Evolutionary conservation across 2,113 vertebrate genomes (phyloP).

Genomic region (Copsychus sechellarum): DNA sequence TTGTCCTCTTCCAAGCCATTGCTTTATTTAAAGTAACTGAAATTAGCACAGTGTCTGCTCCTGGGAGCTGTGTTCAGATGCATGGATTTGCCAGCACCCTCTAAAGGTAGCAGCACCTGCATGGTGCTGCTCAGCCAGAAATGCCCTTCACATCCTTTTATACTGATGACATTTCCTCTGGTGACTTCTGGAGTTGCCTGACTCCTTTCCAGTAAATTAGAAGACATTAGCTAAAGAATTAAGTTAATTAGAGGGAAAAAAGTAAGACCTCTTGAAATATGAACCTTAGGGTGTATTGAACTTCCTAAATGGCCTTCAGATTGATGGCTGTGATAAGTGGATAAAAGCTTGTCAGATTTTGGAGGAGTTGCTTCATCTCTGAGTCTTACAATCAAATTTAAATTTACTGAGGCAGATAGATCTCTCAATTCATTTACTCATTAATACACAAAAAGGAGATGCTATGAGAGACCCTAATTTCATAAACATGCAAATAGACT

Average conservation of each 20-base stretch:
- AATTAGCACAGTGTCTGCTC: not conserved
- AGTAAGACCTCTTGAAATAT: not conserved
- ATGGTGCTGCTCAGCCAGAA: not conserved
- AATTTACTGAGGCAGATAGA: not conserved
- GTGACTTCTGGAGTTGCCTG: not conserved
- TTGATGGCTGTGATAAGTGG: not conserved
- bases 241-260: not conserved
- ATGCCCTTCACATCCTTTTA: not conserved
- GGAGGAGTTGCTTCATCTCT: not conserved
- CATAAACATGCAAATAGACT: not conserved
- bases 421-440: not conserved
- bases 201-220: not conserved
- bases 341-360: not conserved
- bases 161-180: not conserved
- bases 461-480: not conserved
- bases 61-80: not conserved
- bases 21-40: not conserved
- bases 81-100: not conserved
- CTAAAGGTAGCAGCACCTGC: not conserved
- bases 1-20: not conserved
- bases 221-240: not conserved
- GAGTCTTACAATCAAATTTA: not conserved
- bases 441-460: not conserved
- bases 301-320: not conserved
- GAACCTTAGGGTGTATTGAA: not conserved